These are phyloP conservation scores for Psilopsiagon aymara DNA, from an alignment of 2,113 vertebrate genomes.

Conservation along the genomic window DNA sequence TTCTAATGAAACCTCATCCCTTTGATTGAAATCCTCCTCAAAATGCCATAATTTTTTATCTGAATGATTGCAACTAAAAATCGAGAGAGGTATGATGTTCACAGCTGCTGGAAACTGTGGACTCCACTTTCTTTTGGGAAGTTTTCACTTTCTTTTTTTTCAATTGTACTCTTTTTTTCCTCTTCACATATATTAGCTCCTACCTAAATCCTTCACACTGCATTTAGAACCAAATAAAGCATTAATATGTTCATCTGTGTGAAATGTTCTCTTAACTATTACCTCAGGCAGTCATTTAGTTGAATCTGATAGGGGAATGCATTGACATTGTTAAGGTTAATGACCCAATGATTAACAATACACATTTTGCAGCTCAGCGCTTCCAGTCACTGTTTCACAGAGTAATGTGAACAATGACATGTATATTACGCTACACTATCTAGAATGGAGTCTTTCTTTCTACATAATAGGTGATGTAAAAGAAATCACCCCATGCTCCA, in stretches of 20 bases:
- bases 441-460: background rate
- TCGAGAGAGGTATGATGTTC: background rate
- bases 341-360: constrained; percentile 78
- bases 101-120: background rate
- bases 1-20: background rate
- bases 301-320: constrained; percentile 71
- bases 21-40: background rate
- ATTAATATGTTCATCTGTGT: constrained; percentile 76
- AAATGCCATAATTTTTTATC: background rate
- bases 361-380: constrained; percentile 72
- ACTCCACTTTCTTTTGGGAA: background rate
- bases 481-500: background rate
- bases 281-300: constrained; percentile 72
- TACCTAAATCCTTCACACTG: constrained; percentile 77
- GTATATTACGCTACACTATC: constrained; percentile 15
- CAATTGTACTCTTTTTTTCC: constrained; percentile 15
- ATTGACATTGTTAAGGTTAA: constrained; percentile 85
- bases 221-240: constrained; percentile 82
- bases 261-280: constrained; percentile 77
- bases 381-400: constrained; percentile 66
- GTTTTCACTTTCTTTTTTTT: constrained; percentile 14
- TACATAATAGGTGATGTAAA: constrained; percentile 13
- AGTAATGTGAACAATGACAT: constrained; percentile 44
- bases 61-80: background rate
- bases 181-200: constrained; percentile 48